A percentile compares a stretch with the other conserved stretches of the same genome.
These are phyloP conservation scores for Cenopis cana DNA, from an alignment of 2,888 invertebrate genomes.

Conservation along the genomic window DNA sequence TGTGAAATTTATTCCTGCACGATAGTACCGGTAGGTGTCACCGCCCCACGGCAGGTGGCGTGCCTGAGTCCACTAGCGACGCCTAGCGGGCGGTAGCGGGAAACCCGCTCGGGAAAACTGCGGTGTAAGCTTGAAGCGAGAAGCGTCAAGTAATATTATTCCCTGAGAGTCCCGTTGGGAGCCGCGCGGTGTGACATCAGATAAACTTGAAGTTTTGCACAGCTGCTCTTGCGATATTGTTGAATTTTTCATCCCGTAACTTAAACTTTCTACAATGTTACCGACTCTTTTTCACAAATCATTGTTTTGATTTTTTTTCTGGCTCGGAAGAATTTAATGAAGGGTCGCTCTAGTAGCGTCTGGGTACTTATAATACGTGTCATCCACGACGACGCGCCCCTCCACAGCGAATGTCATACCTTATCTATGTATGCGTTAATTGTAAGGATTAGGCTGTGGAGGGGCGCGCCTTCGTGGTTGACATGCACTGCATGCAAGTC, in stretches of 20 bases:
- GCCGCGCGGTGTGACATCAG: conserved; percentile 20
- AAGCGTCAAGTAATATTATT: conserved; percentile 19
- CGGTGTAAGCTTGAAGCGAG: conserved; percentile 17
- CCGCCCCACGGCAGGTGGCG: conserved; percentile 69
- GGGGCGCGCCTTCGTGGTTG: too few relatives aligned
- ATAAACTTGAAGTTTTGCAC: conserved; percentile 32
- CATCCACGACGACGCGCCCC: too few relatives aligned
- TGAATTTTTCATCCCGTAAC: conserved; percentile 7
- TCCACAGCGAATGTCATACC: too few relatives aligned
- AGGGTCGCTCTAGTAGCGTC: too few relatives aligned
- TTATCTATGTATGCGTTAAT: too few relatives aligned
- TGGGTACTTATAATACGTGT: too few relatives aligned
- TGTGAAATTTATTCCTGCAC: conserved; percentile 54
- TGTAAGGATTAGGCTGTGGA: too few relatives aligned
- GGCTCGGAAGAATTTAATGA: too few relatives aligned
- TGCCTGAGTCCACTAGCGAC: conserved; percentile 19
- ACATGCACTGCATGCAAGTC: too few relatives aligned
- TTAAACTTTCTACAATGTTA: neutral
- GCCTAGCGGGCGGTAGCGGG: conserved; percentile 21
- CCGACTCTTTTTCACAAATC: too few relatives aligned
- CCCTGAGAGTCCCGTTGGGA: conserved; percentile 18
- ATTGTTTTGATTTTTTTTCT: too few relatives aligned
- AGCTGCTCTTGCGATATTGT: conserved; percentile 18
- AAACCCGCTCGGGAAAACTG: conserved; percentile 8
- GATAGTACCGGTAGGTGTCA: conserved; percentile 45